Evolutionary conservation across 2,888 invertebrate species (phyloP).

Genomic region (Eilema depressum): DNA sequence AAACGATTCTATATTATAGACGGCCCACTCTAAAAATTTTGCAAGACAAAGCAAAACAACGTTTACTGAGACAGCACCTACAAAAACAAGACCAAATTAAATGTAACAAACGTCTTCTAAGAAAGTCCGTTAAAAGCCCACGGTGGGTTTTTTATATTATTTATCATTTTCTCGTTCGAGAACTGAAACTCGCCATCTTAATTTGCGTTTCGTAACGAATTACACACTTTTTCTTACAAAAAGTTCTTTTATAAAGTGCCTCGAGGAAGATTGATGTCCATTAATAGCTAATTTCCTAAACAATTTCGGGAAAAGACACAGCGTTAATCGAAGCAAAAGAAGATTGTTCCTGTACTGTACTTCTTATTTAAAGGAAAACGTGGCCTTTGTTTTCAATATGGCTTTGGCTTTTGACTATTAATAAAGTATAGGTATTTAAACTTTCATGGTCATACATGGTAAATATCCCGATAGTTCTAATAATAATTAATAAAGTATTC

Average conservation of each 20-base stretch:
- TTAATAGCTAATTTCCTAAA: conserved; percentile 72
- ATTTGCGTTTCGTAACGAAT: conserved; percentile 75
- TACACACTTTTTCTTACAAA: conserved; percentile 65
- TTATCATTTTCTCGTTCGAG: conserved; percentile 63
- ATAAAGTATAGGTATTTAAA: conserved; percentile 21
- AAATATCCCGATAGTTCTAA: too few relatives aligned
- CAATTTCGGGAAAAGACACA: conserved; percentile 56
- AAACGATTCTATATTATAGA: neutral
- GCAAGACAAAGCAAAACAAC: conserved; percentile 16
- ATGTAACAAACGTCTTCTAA: conserved; percentile 31
- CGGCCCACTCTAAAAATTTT: conserved; percentile 5
- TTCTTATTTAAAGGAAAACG: conserved; percentile 32
- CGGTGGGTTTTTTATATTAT: conserved; percentile 51
- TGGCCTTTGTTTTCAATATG: conserved; percentile 26
- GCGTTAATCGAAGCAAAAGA: conserved; percentile 55
- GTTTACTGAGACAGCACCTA: conserved; percentile 15
- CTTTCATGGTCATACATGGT: too few relatives aligned
- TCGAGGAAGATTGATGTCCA: conserved; percentile 74
- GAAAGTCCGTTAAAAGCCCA: conserved; percentile 35
- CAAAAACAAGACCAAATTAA: conserved; percentile 30
- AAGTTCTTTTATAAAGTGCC: conserved; percentile 69
- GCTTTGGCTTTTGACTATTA: conserved; percentile 5
- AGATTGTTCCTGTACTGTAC: conserved; percentile 47
- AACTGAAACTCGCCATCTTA: conserved; percentile 66
- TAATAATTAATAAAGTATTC: conserved; percentile 16